Base-by-base conservation (phyloP, 2,888 invertebrate species). In the Microchrysa polita region DNA sequence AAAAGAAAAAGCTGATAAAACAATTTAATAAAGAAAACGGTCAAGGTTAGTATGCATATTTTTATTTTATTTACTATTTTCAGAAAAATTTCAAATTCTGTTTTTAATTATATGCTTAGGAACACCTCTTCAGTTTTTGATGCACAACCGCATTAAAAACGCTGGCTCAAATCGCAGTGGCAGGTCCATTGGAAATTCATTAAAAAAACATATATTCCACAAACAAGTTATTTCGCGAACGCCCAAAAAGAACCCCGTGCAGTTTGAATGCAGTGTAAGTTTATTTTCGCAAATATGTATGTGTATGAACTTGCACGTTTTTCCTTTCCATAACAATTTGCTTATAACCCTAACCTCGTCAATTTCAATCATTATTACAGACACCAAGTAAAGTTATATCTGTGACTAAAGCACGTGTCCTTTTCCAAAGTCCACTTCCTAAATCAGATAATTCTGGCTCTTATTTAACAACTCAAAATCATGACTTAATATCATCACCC, bases 21-120 rank as follows among this genome's bases (percentile, higher is more conserved):
- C 93, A 95, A 81, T 94, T 95, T 81, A 95, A 95, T 81, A 90
- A 93, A 79, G 94, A 94, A 83, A 95, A 94, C 82, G 94, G 94
- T 76, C 91, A 92, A 79, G 94, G 91, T 86, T 81, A 77, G 73
- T 16, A 14, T n/a, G n/a, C n/a, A n/a, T 1, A 60, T 52, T 60
- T 48, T 16, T 23, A 20, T 48, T 16, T 22, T 9, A 55, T 57
- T 20, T 14, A 57, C 7, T 42, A 7, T 42, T 42, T 42, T 12
- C 7, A 42, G 42, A 42, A 42, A 42, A 12, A 7, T 42, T 22
- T 27, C 14, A 59, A 59, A 59, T 59, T 5, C 2, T n/a, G 9
- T 60, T 14, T 63, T 63, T 16, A 2, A 42, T 18, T 9, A 14
- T 48, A 20, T 14, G 14, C 77, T 69, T 78, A 89, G 89, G 92